Conservation (phyloP, 2,888 invertebrate species). For the Sinotaia quadrata region DNA sequence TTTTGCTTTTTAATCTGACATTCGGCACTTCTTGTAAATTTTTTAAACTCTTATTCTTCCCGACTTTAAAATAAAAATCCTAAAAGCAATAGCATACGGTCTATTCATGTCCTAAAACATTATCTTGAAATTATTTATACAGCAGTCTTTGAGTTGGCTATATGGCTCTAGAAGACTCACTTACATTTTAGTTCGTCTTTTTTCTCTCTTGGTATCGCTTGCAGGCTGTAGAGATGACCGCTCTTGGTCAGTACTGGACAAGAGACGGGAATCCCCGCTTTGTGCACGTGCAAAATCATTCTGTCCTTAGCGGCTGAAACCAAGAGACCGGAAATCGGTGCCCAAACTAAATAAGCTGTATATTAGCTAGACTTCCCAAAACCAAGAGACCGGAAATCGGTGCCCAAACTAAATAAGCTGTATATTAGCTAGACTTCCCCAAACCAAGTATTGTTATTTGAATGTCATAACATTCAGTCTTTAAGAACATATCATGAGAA, state of each 20-base stretch:
- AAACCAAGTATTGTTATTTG: no score
- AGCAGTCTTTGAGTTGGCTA: no score
- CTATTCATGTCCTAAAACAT: no score
- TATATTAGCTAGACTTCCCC: not conserved
- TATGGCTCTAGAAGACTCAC: no score
- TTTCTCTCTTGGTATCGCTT: constrained; percentile 25
- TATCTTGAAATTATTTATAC: no score
- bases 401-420: not conserved
- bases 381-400: not conserved
- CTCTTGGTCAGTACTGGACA: constrained; percentile 40
- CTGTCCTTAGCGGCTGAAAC: constrained; percentile 51
- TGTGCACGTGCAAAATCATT: constrained; percentile 38
- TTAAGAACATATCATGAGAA: no score
- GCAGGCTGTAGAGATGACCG: constrained; percentile 36
- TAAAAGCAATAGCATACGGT: no score
- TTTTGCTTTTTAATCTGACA: no score
- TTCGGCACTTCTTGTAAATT: no score
- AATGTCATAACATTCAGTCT: no score
- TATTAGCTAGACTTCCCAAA: not conserved
- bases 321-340: not conserved
- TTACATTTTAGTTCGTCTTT: not conserved
- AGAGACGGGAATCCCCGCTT: constrained; percentile 44
- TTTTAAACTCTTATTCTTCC: no score
- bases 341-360: not conserved
- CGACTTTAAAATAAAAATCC: no score